A percentile compares a stretch with the other conserved stretches of the same genome.
Evolutionary conservation across 2,797 vertebrate species (phyloP).

Genomic region (Sebastes vulpes): DNA sequence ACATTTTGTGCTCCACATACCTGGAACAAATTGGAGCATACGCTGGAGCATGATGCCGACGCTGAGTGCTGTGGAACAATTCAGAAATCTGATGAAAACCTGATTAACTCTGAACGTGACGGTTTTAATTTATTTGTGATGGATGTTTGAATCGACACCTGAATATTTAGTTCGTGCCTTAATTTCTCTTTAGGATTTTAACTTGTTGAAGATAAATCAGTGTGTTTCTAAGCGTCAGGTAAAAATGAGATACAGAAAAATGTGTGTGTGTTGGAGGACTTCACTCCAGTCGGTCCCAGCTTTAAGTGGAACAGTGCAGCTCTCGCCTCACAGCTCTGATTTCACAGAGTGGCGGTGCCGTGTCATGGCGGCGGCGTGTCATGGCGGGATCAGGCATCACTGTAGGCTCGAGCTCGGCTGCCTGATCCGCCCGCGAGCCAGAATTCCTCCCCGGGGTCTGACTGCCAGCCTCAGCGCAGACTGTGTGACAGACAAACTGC

Average conservation of each 20-base stretch:
- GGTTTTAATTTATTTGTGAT: slow-evolving; percentile 12
- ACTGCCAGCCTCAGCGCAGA: slow-evolving; percentile 53
- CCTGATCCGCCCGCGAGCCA: slow-evolving; percentile 45
- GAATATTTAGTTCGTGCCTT: background rate
- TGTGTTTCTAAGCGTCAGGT: background rate
- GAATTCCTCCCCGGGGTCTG: slow-evolving; percentile 51
- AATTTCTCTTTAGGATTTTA: background rate
- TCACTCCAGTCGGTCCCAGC: background rate
- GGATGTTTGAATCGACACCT: background rate
- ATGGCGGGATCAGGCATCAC: slow-evolving; percentile 46
- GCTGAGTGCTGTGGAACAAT: slow-evolving; percentile 10
- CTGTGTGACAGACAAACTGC: slow-evolving; percentile 70
- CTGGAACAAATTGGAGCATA: slow-evolving; percentile 65
- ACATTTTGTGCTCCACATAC: slow-evolving; percentile 68
- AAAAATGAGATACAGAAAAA: background rate
- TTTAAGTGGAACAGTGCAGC: slow-evolving; percentile 41
- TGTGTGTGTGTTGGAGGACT: background rate
- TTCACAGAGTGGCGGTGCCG: slow-evolving; percentile 41
- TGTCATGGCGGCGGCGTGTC: slow-evolving; percentile 24
- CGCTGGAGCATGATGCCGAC: background rate
- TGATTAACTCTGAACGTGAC: slow-evolving; percentile 24
- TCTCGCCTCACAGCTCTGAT: slow-evolving; percentile 53
- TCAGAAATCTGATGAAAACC: slow-evolving; percentile 19
- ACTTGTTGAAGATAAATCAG: background rate
- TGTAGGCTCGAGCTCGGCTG: slow-evolving; percentile 42